Evolutionary conservation across 2,797 vertebrate species (phyloP).

Genomic region (Serranus cabrilla): DNA sequence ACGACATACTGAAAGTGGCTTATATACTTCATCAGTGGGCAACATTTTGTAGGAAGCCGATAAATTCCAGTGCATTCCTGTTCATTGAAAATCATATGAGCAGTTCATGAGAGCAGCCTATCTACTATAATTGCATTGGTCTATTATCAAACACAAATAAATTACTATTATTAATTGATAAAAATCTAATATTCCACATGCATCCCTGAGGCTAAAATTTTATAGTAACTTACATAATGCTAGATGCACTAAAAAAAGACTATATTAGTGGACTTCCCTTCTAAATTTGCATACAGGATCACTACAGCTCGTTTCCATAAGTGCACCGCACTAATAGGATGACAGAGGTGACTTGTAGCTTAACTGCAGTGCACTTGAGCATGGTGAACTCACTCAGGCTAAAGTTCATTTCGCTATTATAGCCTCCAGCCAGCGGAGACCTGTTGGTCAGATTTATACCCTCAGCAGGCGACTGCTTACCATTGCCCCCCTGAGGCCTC

Average conservation of each 20-base stretch:
- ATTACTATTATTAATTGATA: slow-evolving; percentile 5
- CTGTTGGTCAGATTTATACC: slow-evolving; percentile 50
- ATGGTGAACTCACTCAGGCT: slow-evolving; percentile 41
- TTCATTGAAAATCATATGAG: too few relatives aligned
- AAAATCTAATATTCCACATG: not conserved
- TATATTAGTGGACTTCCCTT: not conserved
- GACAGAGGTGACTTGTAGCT: slow-evolving; percentile 53
- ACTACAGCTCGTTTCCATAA: slow-evolving; percentile 29
- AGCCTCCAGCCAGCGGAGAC: slow-evolving; percentile 51
- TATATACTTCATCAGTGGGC: too few relatives aligned
- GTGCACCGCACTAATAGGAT: slow-evolving; percentile 59
- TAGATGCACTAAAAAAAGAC: not conserved
- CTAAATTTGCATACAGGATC: slow-evolving; percentile 30
- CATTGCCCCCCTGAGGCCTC: slow-evolving; percentile 9
- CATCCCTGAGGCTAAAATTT: not conserved
- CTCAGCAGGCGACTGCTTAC: slow-evolving; percentile 16
- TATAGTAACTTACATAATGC: not conserved
- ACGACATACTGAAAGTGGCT: too few relatives aligned
- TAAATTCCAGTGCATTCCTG: too few relatives aligned
- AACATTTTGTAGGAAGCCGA: too few relatives aligned
- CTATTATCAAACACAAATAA: slow-evolving; percentile 23
- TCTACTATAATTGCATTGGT: not conserved
- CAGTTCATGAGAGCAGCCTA: too few relatives aligned
- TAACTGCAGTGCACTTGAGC: slow-evolving; percentile 33
- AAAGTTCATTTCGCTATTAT: slow-evolving; percentile 48